Percentiles rank a stretch among this genome's conserved stretches.
phyloP scores from a whole-genome alignment of 1,140 invertebrate genomes.

The Pentalonia nigronervosa region DNA sequence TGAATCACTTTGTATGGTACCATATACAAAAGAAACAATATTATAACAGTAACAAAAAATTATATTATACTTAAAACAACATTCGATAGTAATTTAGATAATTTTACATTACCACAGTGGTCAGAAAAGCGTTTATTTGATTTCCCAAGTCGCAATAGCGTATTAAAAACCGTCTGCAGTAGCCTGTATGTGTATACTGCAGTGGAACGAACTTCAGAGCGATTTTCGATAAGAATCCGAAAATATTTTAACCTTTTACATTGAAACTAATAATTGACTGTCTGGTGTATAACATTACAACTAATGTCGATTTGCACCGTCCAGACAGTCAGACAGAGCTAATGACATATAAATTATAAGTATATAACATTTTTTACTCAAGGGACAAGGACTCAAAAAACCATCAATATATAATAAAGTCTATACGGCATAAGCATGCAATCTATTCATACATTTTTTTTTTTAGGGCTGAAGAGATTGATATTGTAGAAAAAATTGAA shows the following conservation, averaged over 20 bases:
- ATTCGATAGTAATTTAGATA: background rate
- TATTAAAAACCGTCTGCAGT: background rate
- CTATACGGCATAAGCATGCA: background rate
- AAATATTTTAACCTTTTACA: conserved; percentile 11
- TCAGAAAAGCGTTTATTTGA: background rate
- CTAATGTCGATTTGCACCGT: background rate
- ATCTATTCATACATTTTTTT: background rate
- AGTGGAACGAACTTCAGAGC: background rate
- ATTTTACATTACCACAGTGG: background rate
- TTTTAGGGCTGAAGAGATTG: background rate
- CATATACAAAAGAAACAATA: background rate
- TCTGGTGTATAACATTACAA: background rate
- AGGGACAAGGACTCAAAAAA: background rate
- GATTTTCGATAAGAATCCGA: conserved; percentile 1
- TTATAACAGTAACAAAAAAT: background rate
- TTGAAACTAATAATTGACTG: background rate
- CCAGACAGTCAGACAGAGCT: background rate
- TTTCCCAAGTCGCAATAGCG: background rate
- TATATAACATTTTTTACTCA: background rate
- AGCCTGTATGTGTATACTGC: background rate
- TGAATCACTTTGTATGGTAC: background rate
- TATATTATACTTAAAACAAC: background rate
- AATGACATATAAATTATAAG: conserved; percentile 2
- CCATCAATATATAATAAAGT: background rate
- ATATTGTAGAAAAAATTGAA: background rate